Percentiles rank a stretch among this genome's conserved stretches.
phyloP scores from a whole-genome alignment of 2,113 vertebrate species.

The Murina feae region DNA sequence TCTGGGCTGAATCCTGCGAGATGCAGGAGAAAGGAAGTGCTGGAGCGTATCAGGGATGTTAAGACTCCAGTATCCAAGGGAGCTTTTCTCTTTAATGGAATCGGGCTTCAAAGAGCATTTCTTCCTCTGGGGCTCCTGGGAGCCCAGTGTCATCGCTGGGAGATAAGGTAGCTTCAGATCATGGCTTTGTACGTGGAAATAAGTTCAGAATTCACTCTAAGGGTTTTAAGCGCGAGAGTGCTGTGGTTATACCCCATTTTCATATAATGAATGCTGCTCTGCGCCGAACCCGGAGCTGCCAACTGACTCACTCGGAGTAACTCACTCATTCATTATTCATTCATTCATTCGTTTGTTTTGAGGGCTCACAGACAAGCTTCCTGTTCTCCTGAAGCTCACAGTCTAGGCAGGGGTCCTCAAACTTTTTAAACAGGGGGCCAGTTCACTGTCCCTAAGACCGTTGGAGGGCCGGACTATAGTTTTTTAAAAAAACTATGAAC shows the following conservation, averaged over 20 bases:
- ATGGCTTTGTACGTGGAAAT: fast-evolving
- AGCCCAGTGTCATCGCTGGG: fast-evolving
- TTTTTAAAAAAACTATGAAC: too few relatives aligned
- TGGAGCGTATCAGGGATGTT: too few relatives aligned
- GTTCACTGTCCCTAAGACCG: too few relatives aligned
- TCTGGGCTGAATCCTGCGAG: too few relatives aligned
- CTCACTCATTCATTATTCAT: too few relatives aligned
- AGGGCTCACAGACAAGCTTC: neutral
- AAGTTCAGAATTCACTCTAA: neutral
- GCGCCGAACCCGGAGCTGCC: neutral
- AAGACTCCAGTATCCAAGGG: neutral
- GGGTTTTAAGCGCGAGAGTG: fast-evolving
- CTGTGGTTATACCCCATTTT: fast-evolving
- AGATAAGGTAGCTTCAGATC: neutral
- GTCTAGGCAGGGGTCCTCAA: neutral
- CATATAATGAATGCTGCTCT: fast-evolving
- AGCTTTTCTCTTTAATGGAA: neutral
- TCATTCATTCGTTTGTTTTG: fast-evolving
- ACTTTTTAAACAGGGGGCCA: too few relatives aligned
- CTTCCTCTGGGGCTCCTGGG: neutral
- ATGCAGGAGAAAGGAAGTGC: neutral
- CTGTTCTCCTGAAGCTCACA: neutral
- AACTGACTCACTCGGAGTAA: fast-evolving
- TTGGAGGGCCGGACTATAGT: too few relatives aligned
- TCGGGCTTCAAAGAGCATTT: neutral